Base-by-base conservation (phyloP, 2,888 invertebrate genomes). In the Cephus sareptanus region DNA sequence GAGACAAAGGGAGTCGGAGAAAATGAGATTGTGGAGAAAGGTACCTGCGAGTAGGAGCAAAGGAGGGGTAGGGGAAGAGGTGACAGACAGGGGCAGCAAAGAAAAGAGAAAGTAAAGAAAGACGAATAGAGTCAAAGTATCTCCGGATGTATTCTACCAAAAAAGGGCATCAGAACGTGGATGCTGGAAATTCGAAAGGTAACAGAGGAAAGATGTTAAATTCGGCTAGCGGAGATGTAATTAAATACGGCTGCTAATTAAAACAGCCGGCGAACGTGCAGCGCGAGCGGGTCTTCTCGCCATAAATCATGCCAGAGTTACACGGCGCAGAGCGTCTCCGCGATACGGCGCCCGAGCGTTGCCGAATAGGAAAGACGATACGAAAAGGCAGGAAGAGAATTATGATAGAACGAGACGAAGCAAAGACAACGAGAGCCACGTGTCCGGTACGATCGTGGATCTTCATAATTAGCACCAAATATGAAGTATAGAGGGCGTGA, bases 241-340 rank as follows among this genome's bases (percentile, higher is more conserved):
- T 82, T 79, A 80, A 81, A 79, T 78, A 77, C 56, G 79, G 35
- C 69, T 74, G 71, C 81, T 79, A 80, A 82, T 82, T 80, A 82
- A 82, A 80, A 77, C 78, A 78, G 78, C 77, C 77, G 78, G 77
- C 31, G 74, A 77, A 76, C 75, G 78, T 71, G 79, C 78, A 75
- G 30, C 74, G 76, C 74, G 79, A 77, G 33, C 34, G 69, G 73
- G 74, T 73, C 76, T 78, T 56, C 33, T 68, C 76, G 70, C 40
- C 77, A 74, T 81, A 78, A 81, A 78, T 81, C 79, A 79, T 79
- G 78, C 73, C 71, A 6, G 73, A 68, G 76, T 71, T 56, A 56
- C 23, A 23, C 9, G 23, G 23, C 9, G 56, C 23, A 2, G 9
- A 56, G 23, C 56, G 56, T 56, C 23, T 56, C 56, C 23, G 6